Base-by-base conservation (phyloP, 2,113 vertebrate species). In the Tragelaphus strepsiceros region DNA sequence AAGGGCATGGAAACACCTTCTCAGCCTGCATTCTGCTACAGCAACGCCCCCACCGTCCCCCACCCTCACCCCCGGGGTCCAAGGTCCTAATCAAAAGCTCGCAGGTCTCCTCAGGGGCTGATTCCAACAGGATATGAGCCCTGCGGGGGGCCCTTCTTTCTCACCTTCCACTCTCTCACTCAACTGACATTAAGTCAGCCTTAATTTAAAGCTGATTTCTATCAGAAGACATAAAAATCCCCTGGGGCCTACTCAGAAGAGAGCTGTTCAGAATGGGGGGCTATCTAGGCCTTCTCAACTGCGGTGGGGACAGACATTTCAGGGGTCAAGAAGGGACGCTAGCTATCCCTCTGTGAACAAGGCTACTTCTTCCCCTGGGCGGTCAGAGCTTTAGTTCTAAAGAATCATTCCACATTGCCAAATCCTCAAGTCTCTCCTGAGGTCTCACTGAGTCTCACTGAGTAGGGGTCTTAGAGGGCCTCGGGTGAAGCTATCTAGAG, bases 111-210 rank as follows among this genome's bases (percentile, higher is more conserved):
- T 19, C 5, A 10, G 49, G 95, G 43, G 53, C 59, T 54, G 58
- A 91, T 32, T 30, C 77, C 80, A 62, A 64, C 81, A 86, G 96
- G 88, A 92, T 58, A 56, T 19, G 86, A 96, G 94, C 87, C 58
- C 71, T 16, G 53, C 3, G 0, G 84, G 84, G 51, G 15, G 56
- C 14, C 71, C 13, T 89, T 59, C 88, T 53, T 49, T 54, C 67
- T 28, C 58, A 46, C 90, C 61, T 91, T 39, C 90, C 62, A 43
- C 78, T 74, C 77, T 51, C 49, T 2, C 5, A 26, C 24, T 16
- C 2, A 4, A 17, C 49, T 10, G 28, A 14, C 67, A 24, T 32
- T 13, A 35, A 53, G 14, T 88, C 53, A 53, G 30, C 13, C 6
- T 86, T 61, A 13, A 58, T 49, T 35, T 46, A 83, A 81, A 92